Base-by-base conservation (phyloP, 2,888 invertebrate species). In the Thereva nobilitata region DNA sequence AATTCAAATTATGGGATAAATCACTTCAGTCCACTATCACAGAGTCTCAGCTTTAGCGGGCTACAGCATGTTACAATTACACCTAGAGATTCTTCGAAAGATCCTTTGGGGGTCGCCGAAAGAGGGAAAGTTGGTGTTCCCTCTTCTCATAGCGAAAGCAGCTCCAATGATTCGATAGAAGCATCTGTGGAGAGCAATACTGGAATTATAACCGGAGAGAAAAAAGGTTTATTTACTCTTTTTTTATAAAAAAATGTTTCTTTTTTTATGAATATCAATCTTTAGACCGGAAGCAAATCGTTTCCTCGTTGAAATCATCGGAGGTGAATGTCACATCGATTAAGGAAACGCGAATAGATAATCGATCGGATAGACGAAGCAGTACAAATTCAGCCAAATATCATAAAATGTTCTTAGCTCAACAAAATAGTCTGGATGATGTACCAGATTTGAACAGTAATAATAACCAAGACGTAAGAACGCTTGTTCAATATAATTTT, bases 401-500 rank as follows among this genome's bases (percentile, higher is more conserved):
- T 41, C 63, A 63, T 9, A 49, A 41, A 53, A 61, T 64, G 63
- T 74, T 76, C 42, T 61, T 72, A 56, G 61, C 73, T 68, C 76
- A 78, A 12, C 76, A 78, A 71, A 76, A 78, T 66, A 79, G 75
- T 70, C 72, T 79, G 71, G 77, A 78, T 64, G 76, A 78, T 73
- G 76, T 78, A 70, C 76, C 78, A 42, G 87, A 88, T 72, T 85
- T 86, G 72, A 85, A 84, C 76, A 86, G 85, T 74, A 85, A 85
- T 75, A 88, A 85, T 75, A 89, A 87, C 72, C 86, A 89, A 82
- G 89, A 89, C 81, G 90, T 89, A 82, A 86, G 85, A 6, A n/a
- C 45, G 10, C n/a, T 37, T 45, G 10, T 34, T 42, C 40, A 38
- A 35, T 38, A 10, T 42, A 49, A 6, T n/a, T 68, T 47, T 38